A percentile compares a stretch with the other conserved stretches of the same genome.
phyloP scores from a whole-genome alignment of 2,797 vertebrate species.

The Phaenicophaeus curvirostris region DNA sequence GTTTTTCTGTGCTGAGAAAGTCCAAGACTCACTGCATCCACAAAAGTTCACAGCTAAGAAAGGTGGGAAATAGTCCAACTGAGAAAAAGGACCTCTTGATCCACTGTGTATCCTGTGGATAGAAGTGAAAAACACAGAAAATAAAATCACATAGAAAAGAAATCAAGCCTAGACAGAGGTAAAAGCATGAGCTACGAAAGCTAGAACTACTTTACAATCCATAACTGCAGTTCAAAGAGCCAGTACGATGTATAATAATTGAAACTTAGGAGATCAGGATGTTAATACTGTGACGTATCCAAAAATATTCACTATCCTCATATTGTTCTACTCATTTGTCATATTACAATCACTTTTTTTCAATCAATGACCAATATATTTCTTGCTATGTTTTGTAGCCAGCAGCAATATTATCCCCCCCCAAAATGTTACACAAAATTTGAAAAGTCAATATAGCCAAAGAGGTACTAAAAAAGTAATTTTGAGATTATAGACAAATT shows the following conservation, averaged over 20 bases:
- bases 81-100: neutral
- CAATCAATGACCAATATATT: neutral
- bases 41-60: neutral
- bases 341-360: neutral
- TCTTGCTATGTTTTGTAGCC: neutral
- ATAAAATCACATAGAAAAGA: neutral
- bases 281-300: neutral
- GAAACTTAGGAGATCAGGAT: neutral
- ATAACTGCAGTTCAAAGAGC: neutral
- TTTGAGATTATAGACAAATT: neutral
- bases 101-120: neutral
- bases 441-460: neutral
- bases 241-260: neutral
- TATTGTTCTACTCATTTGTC: neutral
- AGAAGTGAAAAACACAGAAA: neutral
- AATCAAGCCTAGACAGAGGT: neutral
- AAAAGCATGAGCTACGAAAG: neutral
- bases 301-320: neutral
- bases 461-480: neutral
- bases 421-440: neutral
- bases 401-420: neutral
- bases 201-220: neutral
- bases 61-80: neutral
- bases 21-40: neutral
- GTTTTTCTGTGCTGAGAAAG: neutral